Percentiles rank a stretch among this genome's conserved stretches.
phyloP scores from a whole-genome alignment of 2,888 invertebrate species.

The Macrophya alboannulata region DNA sequence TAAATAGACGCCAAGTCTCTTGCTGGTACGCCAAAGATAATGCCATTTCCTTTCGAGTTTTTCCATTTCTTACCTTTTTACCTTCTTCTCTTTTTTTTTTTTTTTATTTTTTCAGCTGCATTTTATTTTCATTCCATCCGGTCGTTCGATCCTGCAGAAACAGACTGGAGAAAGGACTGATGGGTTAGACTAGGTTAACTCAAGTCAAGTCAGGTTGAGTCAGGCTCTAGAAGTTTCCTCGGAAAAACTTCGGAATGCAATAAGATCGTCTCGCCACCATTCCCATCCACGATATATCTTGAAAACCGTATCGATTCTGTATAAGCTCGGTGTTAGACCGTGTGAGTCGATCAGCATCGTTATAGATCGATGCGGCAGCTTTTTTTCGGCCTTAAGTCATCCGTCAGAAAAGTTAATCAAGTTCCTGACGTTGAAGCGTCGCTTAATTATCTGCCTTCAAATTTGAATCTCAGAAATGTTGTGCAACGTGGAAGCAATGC shows the following conservation, averaged over 20 bases:
- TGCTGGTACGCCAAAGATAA: slow-evolving; percentile 24
- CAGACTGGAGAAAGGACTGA: slow-evolving; percentile 23
- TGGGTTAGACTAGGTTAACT: not conserved
- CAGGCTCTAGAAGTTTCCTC: slow-evolving; percentile 24
- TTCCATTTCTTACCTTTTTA: not conserved
- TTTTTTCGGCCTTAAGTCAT: not conserved
- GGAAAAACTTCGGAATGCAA: slow-evolving; percentile 45
- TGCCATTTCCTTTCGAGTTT: slow-evolving; percentile 20
- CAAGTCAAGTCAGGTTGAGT: slow-evolving; percentile 30
- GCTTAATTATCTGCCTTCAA: not conserved
- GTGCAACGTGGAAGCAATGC: not conserved
- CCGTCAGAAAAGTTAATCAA: not conserved
- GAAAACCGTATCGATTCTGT: slow-evolving; percentile 14
- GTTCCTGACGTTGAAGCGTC: not conserved
- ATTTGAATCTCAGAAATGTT: not conserved
- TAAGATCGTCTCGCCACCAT: slow-evolving; percentile 12
- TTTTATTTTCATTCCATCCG: slow-evolving; percentile 17
- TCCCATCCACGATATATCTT: slow-evolving; percentile 14
- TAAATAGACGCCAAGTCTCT: slow-evolving; percentile 6
- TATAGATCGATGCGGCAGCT: not conserved
- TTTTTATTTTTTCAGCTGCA: not conserved
- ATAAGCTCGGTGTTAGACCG: not conserved
- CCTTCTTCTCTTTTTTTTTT: not conserved
- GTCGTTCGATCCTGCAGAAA: not conserved
- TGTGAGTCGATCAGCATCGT: slow-evolving; percentile 16